These are phyloP conservation scores for Achroia grisella DNA, from an alignment of 1,140 invertebrate genomes.

Conservation along the genomic window DNA sequence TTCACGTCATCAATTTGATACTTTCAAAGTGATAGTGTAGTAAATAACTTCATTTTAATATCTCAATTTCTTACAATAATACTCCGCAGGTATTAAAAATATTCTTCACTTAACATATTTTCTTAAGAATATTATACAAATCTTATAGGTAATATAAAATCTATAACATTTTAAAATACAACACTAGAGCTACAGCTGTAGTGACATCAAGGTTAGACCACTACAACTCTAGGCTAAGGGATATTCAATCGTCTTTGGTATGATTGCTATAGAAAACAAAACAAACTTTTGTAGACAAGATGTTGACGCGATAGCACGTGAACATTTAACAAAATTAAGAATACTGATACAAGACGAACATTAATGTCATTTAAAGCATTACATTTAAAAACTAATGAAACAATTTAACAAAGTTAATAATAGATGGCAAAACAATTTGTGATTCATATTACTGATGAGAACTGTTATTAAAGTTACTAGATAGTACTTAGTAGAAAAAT, in stretches of 20 bases:
- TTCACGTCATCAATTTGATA: background rate
- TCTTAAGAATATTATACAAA: slow-evolving; percentile 63
- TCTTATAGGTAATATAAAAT: slow-evolving; percentile 63
- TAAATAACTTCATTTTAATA: too few species aligned
- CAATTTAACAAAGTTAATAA: slow-evolving; percentile 47
- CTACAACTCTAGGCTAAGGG: slow-evolving; percentile 50
- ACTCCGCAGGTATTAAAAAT: slow-evolving; percentile 69
- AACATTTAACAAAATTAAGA: slow-evolving; percentile 43
- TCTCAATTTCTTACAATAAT: slow-evolving; percentile 26
- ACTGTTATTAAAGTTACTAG: too few species aligned
- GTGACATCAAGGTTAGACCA: slow-evolving; percentile 15
- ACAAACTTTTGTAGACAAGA: slow-evolving; percentile 7
- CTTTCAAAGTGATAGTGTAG: too few species aligned
- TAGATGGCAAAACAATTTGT: slow-evolving; percentile 43
- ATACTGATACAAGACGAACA: slow-evolving; percentile 60
- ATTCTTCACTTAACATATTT: slow-evolving; percentile 43
- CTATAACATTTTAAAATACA: slow-evolving; percentile 63
- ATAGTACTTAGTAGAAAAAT: too few species aligned
- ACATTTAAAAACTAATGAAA: slow-evolving; percentile 59
- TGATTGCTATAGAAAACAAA: slow-evolving; percentile 61
- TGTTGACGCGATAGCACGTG: slow-evolving; percentile 29
- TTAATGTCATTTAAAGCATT: slow-evolving; percentile 66
- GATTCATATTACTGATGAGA: slow-evolving; percentile 14
- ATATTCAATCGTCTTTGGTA: slow-evolving; percentile 72
- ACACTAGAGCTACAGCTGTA: slow-evolving; percentile 41